phyloP scores from a whole-genome alignment of 2,888 invertebrate species.

The Alloplasta piceator region DNA sequence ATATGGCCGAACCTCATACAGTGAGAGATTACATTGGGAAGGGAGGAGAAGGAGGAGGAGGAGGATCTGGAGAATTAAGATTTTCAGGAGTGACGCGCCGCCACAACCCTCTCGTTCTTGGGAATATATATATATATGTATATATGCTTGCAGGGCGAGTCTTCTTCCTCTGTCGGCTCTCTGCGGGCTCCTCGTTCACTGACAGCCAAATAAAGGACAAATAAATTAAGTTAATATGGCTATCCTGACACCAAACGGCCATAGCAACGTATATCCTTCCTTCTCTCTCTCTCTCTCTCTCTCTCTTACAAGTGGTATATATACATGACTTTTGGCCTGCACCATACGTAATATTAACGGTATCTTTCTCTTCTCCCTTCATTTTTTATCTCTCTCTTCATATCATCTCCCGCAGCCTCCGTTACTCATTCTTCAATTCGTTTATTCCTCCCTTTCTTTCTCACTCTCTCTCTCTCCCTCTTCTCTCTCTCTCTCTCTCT shows the following conservation, averaged over 20 bases:
- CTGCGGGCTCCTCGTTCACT: conserved; percentile 69
- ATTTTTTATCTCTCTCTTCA: conserved; percentile 18
- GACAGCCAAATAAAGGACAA: conserved; percentile 83
- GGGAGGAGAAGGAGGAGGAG: conserved; percentile 6
- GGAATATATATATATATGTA: conserved; percentile 8
- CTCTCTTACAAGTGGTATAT: neutral
- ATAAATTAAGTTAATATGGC: conserved; percentile 82
- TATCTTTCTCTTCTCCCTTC: conserved; percentile 8
- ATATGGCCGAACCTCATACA: conserved; percentile 31
- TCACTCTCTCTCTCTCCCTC: conserved; percentile 27
- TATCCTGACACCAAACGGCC: conserved; percentile 70
- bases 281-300: conserved; percentile 1
- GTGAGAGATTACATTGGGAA: conserved; percentile 13
- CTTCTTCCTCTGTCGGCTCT: conserved; percentile 71
- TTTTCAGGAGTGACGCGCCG: conserved; percentile 74
- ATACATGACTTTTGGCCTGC: conserved; percentile 31
- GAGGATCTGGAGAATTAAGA: conserved; percentile 70
- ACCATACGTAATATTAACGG: conserved; percentile 55
- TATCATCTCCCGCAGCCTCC: conserved; percentile 46
- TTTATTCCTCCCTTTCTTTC: conserved; percentile 21
- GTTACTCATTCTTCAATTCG: conserved; percentile 59
- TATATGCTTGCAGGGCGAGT: conserved; percentile 52
- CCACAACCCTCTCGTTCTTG: conserved; percentile 67
- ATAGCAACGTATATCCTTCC: conserved; percentile 57
- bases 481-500: conserved; percentile 25